phyloP scores from a whole-genome alignment of 2,113 vertebrate genomes.

The Alosa alosa region DNA sequence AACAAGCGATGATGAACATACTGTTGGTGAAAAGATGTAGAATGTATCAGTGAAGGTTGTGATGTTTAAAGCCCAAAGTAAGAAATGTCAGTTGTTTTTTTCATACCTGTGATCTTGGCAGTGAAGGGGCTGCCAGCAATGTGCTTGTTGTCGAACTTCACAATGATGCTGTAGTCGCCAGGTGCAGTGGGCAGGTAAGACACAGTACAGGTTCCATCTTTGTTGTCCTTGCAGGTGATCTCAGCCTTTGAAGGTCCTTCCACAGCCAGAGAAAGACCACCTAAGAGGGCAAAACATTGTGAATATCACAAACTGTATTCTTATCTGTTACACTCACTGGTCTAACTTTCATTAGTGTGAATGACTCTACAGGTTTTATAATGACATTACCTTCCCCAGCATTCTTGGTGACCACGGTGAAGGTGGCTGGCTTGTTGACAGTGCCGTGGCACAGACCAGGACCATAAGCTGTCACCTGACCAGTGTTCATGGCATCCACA shows the following conservation, averaged over 20 bases:
- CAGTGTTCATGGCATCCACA: slow-evolving; percentile 86
- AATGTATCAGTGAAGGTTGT: not conserved
- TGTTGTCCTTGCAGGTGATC: slow-evolving; percentile 97
- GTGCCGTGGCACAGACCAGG: slow-evolving; percentile 91
- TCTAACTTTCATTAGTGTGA: not conserved
- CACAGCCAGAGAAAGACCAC: slow-evolving; percentile 90
- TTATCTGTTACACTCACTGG: not conserved
- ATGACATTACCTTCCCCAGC: slow-evolving; percentile 83
- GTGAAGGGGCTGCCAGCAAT: slow-evolving; percentile 93
- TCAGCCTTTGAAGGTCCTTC: slow-evolving; percentile 96
- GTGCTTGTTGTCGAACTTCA: slow-evolving; percentile 95
- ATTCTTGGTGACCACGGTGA: slow-evolving; percentile 94
- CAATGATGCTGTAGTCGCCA: slow-evolving; percentile 93
- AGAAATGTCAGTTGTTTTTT: slow-evolving; percentile 36
- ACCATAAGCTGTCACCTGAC: slow-evolving; percentile 91
- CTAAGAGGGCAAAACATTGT: slow-evolving; percentile 58
- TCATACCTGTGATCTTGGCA: slow-evolving; percentile 89
- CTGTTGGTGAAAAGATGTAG: not conserved
- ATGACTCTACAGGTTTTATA: not conserved
- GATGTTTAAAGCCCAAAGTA: not conserved
- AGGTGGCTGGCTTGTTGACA: slow-evolving; percentile 89
- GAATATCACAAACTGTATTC: not conserved
- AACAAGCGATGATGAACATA: not conserved
- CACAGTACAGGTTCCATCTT: slow-evolving; percentile 92
- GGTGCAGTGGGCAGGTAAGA: slow-evolving; percentile 93